Evolutionary conservation across 2,113 vertebrate genomes (phyloP).

Genomic region (Dasyornis broadbenti): DNA sequence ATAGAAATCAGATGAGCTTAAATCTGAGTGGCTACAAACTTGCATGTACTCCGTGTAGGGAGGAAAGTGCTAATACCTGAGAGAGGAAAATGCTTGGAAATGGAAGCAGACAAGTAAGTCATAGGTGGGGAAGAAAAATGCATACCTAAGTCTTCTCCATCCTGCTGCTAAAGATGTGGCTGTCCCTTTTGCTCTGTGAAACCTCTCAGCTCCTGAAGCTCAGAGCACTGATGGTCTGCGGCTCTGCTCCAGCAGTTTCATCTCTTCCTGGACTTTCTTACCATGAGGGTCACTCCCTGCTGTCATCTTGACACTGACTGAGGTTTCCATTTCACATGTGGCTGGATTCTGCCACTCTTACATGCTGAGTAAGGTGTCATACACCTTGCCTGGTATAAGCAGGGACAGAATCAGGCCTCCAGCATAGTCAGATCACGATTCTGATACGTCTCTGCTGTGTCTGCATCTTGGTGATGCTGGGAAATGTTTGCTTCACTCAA

Average conservation of each 20-base stretch:
- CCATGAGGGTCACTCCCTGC: not conserved
- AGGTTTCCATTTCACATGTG: not conserved
- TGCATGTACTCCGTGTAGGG: too few species aligned
- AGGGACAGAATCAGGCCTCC: not conserved
- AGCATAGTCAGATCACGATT: not conserved
- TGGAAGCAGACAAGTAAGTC: not conserved
- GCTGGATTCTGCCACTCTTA: not conserved
- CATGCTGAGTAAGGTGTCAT: not conserved
- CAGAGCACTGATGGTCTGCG: not conserved
- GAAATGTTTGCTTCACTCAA: not conserved
- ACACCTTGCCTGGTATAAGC: not conserved
- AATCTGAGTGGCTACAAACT: not conserved
- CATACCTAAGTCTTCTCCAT: not conserved
- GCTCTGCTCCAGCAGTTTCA: not conserved
- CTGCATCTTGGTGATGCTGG: not conserved
- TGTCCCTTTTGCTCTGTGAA: not conserved
- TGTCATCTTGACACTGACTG: not conserved
- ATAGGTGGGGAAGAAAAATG: not conserved
- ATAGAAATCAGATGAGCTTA: not conserved
- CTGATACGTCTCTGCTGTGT: not conserved
- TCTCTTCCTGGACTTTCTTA: not conserved
- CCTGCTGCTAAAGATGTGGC: not conserved
- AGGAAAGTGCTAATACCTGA: not conserved
- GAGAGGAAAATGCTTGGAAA: not conserved
- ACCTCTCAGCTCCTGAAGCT: not conserved